Conservation (phyloP, 1,140 invertebrate species). For the Diploscapter pachys region DNA sequence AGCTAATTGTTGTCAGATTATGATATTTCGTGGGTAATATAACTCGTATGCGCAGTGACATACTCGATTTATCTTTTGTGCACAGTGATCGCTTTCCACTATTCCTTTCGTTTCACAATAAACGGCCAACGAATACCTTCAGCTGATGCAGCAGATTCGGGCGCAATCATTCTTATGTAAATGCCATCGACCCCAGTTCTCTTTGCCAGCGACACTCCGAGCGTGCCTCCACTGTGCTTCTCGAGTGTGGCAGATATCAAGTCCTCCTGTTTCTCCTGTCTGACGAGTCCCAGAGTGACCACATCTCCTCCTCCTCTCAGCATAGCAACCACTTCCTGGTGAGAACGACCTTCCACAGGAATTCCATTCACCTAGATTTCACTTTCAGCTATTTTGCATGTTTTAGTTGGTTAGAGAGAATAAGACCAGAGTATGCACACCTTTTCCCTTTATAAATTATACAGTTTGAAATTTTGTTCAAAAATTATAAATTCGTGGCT, state of each 20-base stretch:
- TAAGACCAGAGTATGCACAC: too few species aligned
- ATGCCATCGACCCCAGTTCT: constrained; percentile 55
- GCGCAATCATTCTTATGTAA: constrained; percentile 59
- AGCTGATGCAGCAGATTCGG: constrained; percentile 57
- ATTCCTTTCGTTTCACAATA: not conserved
- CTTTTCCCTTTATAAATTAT: too few species aligned
- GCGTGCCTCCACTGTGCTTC: constrained; percentile 7
- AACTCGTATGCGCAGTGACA: too few species aligned
- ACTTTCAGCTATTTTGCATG: constrained; percentile 1
- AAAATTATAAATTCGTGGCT: too few species aligned
- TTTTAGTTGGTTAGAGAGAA: not conserved
- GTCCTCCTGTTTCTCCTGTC: not conserved
- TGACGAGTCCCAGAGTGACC: constrained; percentile 35
- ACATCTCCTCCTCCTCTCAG: constrained; percentile 44
- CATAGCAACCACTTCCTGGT: constrained; percentile 60
- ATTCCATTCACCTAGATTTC: constrained; percentile 59
- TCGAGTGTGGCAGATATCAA: constrained; percentile 2
- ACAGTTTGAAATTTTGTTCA: too few species aligned
- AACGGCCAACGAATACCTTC: constrained; percentile 52
- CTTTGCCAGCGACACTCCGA: constrained; percentile 43
- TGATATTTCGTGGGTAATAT: too few species aligned
- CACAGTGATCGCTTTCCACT: too few species aligned
- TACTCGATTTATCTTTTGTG: too few species aligned
- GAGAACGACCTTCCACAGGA: constrained; percentile 50
- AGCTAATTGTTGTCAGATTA: too few species aligned